phyloP scores from a whole-genome alignment of 1,140 invertebrate genomes.

The Nephila pilipes region DNA sequence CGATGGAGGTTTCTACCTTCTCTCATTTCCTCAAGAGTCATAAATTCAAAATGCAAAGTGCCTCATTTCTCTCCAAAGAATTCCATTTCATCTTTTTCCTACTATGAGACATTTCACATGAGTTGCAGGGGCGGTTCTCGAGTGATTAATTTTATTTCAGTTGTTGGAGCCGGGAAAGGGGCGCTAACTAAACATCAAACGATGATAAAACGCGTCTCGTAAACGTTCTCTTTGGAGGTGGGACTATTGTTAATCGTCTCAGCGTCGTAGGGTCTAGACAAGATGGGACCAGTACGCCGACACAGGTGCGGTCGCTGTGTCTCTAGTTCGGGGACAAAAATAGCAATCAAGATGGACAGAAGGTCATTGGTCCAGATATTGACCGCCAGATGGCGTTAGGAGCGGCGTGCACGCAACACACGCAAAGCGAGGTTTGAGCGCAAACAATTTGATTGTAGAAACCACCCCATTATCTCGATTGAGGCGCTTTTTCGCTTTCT shows the following conservation, averaged over 20 bases:
- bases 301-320: constrained; percentile 62
- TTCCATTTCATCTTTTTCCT: constrained; percentile 12
- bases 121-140: neutral
- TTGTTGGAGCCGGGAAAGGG: constrained; percentile 10
- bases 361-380: constrained; percentile 59
- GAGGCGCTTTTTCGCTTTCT: constrained; percentile 33
- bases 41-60: constrained; percentile 21
- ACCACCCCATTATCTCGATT: constrained; percentile 36
- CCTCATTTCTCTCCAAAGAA: constrained; percentile 17
- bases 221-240: neutral
- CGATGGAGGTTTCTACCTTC: neutral
- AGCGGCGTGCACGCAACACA: constrained; percentile 6
- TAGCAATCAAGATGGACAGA: constrained; percentile 2
- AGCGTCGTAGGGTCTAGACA: constrained; percentile 63
- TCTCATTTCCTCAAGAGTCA: constrained; percentile 15
- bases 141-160: constrained; percentile 43
- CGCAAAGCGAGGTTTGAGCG: neutral
- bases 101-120: neutral
- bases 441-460: constrained; percentile 55
- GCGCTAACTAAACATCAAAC: constrained; percentile 54
- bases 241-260: constrained; percentile 40
- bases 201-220: constrained; percentile 31
- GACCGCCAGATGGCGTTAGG: constrained; percentile 46
- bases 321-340: constrained; percentile 48
- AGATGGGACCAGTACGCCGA: constrained; percentile 47